Percentiles rank a stretch among this genome's conserved stretches.
Evolutionary conservation across 37 sponge, comb jelly and placozoan species (phyloP).

Genomic region (Haliclona indistincta): DNA sequence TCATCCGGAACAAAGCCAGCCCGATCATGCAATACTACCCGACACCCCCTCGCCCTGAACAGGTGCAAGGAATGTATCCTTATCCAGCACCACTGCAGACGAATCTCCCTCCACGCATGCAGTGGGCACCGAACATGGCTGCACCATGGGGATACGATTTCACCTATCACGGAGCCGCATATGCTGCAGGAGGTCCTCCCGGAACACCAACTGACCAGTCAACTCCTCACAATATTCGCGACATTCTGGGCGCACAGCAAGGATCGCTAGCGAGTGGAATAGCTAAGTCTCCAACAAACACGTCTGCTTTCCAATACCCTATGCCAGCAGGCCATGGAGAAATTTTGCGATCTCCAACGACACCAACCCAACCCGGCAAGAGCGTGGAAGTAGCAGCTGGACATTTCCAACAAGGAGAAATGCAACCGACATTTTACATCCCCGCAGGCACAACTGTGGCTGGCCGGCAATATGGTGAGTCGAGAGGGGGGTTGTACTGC

Average conservation of each 20-base stretch:
- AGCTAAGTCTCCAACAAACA: slow-evolving; percentile 75
- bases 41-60: not conserved
- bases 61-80: slow-evolving; percentile 13
- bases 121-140: slow-evolving; percentile 41
- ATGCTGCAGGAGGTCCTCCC: slow-evolving; percentile 3
- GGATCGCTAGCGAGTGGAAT: slow-evolving; percentile 52
- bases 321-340: not conserved
- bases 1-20: not conserved
- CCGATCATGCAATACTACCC: slow-evolving; percentile 50
- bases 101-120: slow-evolving; percentile 46
- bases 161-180: slow-evolving; percentile 10
- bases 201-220: slow-evolving; percentile 11
- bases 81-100: no score
- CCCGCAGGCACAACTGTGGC: slow-evolving; percentile 34
- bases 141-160: slow-evolving; percentile 52
- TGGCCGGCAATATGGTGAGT: slow-evolving; percentile 1
- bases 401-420: slow-evolving; percentile 5
- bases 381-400: not conserved
- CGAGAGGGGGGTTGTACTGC: no score
- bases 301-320: slow-evolving; percentile 48
- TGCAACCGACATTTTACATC: slow-evolving; percentile 42
- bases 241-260: slow-evolving; percentile 61
- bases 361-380: slow-evolving; percentile 27
- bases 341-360: slow-evolving; percentile 49
- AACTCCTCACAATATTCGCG: slow-evolving; percentile 70